phyloP scores from a whole-genome alignment of 2,797 vertebrate genomes.

The Cygnus olor region DNA sequence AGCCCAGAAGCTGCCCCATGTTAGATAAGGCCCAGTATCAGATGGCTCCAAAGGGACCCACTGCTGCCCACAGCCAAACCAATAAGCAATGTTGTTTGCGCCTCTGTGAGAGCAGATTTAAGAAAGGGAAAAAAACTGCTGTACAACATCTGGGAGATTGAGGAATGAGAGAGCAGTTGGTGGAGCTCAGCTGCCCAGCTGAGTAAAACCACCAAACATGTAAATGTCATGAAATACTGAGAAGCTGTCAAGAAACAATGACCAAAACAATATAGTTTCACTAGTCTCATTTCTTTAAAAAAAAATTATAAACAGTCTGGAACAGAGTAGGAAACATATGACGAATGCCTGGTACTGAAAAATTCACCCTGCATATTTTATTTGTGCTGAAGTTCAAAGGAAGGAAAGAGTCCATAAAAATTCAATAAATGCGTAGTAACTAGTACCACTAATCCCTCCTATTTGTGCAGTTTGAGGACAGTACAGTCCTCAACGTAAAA shows the following conservation, averaged over 20 bases:
- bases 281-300: neutral
- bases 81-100: no score
- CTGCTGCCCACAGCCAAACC: no score
- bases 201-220: neutral
- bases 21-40: no score
- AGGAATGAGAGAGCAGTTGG: no score
- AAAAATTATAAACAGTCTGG: neutral
- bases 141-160: no score
- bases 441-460: neutral
- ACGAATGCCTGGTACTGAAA: neutral
- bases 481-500: neutral
- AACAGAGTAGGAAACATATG: neutral
- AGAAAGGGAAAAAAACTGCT: no score
- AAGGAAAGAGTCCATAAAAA: neutral
- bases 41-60: no score
- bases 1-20: no score
- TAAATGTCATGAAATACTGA: neutral
- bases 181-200: no score
- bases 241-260: neutral
- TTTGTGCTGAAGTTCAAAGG: neutral
- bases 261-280: neutral
- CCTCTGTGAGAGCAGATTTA: no score
- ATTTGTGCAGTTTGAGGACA: neutral
- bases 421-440: neutral
- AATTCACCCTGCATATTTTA: neutral